A percentile compares a stretch with the other conserved stretches of the same genome.
These are phyloP conservation scores for Ceraclea dissimilis DNA, from an alignment of 2,888 invertebrate species.

Conservation along the genomic window DNA sequence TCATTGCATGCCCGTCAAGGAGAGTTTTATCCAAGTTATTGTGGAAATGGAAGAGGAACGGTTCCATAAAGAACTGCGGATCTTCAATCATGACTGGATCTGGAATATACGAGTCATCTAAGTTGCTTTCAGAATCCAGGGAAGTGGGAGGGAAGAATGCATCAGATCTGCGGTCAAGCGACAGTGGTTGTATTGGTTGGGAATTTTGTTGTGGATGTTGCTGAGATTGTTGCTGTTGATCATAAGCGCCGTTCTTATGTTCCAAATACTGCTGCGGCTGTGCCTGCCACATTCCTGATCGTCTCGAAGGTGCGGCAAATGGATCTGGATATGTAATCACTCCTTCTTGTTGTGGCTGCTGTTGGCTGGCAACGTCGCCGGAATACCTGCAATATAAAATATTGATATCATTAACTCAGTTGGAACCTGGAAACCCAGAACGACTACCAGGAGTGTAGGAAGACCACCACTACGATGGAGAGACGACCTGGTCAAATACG, in stretches of 20 bases:
- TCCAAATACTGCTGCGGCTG: slow-evolving; percentile 4
- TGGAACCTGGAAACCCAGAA: too few relatives aligned
- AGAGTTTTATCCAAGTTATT: slow-evolving; percentile 14
- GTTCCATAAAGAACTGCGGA: slow-evolving; percentile 13
- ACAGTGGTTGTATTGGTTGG: background rate
- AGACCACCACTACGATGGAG: too few relatives aligned
- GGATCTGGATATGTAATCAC: slow-evolving; percentile 38
- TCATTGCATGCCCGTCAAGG: slow-evolving; percentile 17
- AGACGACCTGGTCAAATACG: too few relatives aligned
- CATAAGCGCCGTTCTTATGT: background rate
- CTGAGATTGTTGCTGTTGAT: background rate
- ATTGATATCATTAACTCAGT: background rate
- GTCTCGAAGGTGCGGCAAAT: slow-evolving; percentile 33
- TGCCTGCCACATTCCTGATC: slow-evolving; percentile 15
- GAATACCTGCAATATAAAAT: slow-evolving; percentile 11
- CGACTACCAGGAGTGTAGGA: too few relatives aligned
- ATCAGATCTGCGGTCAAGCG: background rate
- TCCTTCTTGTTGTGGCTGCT: slow-evolving; percentile 27
- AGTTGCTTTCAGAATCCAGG: background rate
- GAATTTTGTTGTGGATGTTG: background rate
- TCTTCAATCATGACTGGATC: slow-evolving; percentile 12
- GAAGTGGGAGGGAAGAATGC: background rate
- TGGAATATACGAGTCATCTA: background rate
- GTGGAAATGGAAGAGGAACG: slow-evolving; percentile 16
- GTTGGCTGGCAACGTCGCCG: slow-evolving; percentile 8